Base-by-base conservation (phyloP, 2,113 vertebrate genomes). In the Glaucidium brasilianum region DNA sequence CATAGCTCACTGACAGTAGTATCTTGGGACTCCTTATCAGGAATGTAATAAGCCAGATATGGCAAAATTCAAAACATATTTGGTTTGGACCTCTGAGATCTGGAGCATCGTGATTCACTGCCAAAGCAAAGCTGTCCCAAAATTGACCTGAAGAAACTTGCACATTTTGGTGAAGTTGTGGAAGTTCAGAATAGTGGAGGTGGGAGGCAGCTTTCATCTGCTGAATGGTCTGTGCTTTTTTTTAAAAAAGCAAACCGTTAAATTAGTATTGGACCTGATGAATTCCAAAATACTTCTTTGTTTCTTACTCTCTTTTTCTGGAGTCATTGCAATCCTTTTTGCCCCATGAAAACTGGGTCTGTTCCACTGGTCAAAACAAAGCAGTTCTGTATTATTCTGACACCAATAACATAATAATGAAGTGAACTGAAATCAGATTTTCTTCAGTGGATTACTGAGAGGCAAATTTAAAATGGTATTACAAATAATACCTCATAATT, bases 1-100 rank as follows among this genome's bases (percentile, higher is more conserved):
- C 85, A 81, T 78, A 85, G 59, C 32, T 96, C 95, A 95, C 95
- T 92, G 95, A 37, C 90, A 93, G 76, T 16, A 8, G 8, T 56
- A 45, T 86, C 94, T 88, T 14, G 72, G 56, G 91, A 53, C 64
- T 72, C 85, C 39, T 93, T 66, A 94, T 85, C 79, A 86, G 87
- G 59, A 71, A 69, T 66, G 75, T 58, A 71, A 72, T 53, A 91
- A 84, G 60, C 30, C 92, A 88, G 93, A 96, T 81, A 91, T 13
- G 63, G 53, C 59, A 60, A 78, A 84, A 97, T 73, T 91, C 62
- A 85, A 56, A 96, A 69, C 8, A 6, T 85, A 62, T 62, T 95
- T 97, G 86, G 23, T 76, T 69, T 73, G 91, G 66, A 85, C 58
- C 66, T 53, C 43, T 26, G 76, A 91, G 92, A 58, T 75, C 34